Evolutionary conservation across 2,797 vertebrate genomes (phyloP).

Genomic region (Eupleurogrammus muticus): DNA sequence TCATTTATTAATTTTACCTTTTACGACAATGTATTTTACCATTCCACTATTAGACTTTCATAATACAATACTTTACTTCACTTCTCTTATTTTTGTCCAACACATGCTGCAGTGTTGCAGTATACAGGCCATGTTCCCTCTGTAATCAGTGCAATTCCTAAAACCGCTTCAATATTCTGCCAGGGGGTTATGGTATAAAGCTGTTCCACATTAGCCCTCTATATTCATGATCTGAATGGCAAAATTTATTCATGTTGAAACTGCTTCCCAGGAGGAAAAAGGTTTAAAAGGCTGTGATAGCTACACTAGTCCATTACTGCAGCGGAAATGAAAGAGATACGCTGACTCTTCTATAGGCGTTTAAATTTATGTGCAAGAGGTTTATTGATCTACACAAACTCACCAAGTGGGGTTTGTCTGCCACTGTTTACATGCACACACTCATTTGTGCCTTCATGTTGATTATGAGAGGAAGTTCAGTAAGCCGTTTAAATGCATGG

Average conservation of each 20-base stretch:
- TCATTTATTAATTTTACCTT: no score
- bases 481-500: conserved; percentile 54
- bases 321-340: conserved; percentile 40
- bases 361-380: conserved; percentile 50
- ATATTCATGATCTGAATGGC: conserved; percentile 65
- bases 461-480: conserved; percentile 34
- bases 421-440: conserved; percentile 32
- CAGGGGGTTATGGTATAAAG: conserved; percentile 32
- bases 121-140: not conserved
- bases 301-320: conserved; percentile 55
- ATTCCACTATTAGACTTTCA: not conserved
- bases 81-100: not conserved
- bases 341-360: conserved; percentile 41
- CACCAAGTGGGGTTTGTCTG: conserved; percentile 58
- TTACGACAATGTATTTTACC: no score
- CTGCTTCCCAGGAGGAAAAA: conserved; percentile 48
- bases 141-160: conserved; percentile 15
- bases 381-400: conserved; percentile 68
- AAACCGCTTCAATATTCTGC: conserved; percentile 32
- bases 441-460: conserved; percentile 16
- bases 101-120: not conserved
- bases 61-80: not conserved
- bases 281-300: conserved; percentile 58
- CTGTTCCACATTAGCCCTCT: conserved; percentile 55
- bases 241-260: conserved; percentile 64